Conservation (phyloP, 1,140 invertebrate genomes). For the Drosophila paulistorum region DNA sequence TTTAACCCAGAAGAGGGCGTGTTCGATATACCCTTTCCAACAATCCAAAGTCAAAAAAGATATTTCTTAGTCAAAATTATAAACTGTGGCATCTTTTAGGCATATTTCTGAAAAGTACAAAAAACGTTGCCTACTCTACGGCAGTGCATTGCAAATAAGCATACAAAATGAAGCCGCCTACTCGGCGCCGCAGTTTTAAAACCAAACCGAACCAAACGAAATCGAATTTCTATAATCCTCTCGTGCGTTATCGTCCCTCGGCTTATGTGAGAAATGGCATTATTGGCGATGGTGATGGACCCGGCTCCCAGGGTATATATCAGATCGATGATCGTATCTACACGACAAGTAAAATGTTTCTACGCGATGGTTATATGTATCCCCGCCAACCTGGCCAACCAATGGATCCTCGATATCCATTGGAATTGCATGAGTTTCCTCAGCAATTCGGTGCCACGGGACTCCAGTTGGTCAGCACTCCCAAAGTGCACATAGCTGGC, state of each 20-base stretch:
- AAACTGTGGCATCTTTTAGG: constrained; percentile 35
- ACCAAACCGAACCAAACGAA: constrained; percentile 60
- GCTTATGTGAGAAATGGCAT: constrained; percentile 77
- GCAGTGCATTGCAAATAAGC: background rate
- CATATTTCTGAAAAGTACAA: background rate
- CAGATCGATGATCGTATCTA: constrained; percentile 79
- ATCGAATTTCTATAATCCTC: constrained; percentile 66
- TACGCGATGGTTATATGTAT: constrained; percentile 80
- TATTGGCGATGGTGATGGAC: constrained; percentile 69
- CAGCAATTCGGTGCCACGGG: constrained; percentile 74
- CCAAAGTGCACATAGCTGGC: constrained; percentile 78
- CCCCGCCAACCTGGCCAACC: constrained; percentile 76
- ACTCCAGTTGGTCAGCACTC: constrained; percentile 70
- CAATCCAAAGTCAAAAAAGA: no score
- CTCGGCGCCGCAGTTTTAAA: constrained; percentile 77
- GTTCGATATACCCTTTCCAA: no score
- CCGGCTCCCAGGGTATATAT: constrained; percentile 73
- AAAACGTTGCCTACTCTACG: constrained; percentile 35
- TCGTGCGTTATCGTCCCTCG: constrained; percentile 72
- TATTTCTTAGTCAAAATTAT: background rate
- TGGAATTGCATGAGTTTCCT: constrained; percentile 77
- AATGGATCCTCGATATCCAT: constrained; percentile 77
- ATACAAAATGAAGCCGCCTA: constrained; percentile 61
- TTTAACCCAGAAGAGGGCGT: no score
- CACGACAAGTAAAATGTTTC: constrained; percentile 79